Percentiles rank a stretch among this genome's conserved stretches.
Evolutionary conservation across 2,113 vertebrate species (phyloP).

Genomic region (Strix uralensis): DNA sequence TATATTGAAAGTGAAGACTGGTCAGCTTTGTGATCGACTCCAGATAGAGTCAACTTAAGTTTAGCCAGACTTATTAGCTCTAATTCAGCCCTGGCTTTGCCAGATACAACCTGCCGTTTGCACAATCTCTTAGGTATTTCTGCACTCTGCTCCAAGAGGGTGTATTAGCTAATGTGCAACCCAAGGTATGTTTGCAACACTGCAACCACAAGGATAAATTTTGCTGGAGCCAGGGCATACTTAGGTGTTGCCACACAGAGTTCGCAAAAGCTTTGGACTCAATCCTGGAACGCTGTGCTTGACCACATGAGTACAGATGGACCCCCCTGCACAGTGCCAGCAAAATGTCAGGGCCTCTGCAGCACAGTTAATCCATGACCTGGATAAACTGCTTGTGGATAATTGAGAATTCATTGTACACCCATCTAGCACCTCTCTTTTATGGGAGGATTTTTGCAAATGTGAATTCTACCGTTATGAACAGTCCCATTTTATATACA

Average conservation of each 20-base stretch:
- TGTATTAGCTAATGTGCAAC: constrained; percentile 46
- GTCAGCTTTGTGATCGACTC: constrained; percentile 36
- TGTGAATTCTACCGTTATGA: background rate
- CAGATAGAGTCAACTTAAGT: constrained; percentile 37
- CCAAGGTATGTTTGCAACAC: constrained; percentile 27
- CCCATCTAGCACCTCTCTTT: constrained; percentile 33
- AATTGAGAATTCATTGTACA: constrained; percentile 5
- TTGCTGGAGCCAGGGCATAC: background rate
- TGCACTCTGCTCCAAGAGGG: constrained; percentile 40
- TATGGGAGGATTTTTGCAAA: constrained; percentile 22
- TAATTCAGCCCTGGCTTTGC: background rate
- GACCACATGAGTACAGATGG: background rate
- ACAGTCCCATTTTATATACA: background rate
- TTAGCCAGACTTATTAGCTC: constrained; percentile 33
- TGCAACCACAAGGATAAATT: constrained; percentile 9
- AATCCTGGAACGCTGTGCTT: constrained; percentile 18
- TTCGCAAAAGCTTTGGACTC: constrained; percentile 24
- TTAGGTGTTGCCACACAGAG: constrained; percentile 15
- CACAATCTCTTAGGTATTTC: constrained; percentile 54
- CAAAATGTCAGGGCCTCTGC: constrained; percentile 15
- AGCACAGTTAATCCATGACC: constrained; percentile 17
- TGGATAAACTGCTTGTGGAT: background rate
- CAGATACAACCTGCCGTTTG: constrained; percentile 20
- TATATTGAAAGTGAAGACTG: constrained; percentile 1
- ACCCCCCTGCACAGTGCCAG: background rate